Evolutionary conservation across 2,797 vertebrate species (phyloP).

Genomic region (Syndactyla subalaris): DNA sequence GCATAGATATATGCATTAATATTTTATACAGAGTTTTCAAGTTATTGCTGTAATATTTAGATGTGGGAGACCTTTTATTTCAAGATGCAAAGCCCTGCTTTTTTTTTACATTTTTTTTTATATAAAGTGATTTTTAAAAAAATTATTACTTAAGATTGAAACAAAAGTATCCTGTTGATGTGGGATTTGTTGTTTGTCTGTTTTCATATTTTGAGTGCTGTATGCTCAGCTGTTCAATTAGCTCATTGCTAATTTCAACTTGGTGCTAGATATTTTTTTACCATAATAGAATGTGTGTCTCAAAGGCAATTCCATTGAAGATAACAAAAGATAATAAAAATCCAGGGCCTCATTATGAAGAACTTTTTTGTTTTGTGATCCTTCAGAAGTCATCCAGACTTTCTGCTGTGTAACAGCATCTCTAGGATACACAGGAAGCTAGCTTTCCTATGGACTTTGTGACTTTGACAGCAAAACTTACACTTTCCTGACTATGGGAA

Average conservation of each 20-base stretch:
- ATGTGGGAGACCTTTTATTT: background rate
- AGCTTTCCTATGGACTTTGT: background rate
- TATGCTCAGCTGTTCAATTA: background rate
- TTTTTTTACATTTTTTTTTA: background rate
- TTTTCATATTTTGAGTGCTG: background rate
- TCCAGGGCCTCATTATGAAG: background rate
- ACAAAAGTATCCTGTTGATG: background rate
- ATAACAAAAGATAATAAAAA: background rate
- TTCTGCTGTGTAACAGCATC: background rate
- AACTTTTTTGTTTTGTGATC: background rate
- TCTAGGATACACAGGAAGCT: background rate
- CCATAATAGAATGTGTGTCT: background rate
- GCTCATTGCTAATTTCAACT: background rate
- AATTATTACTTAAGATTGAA: background rate
- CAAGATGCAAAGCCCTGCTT: accelerated
- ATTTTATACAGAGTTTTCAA: background rate
- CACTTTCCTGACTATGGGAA: background rate
- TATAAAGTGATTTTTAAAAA: background rate
- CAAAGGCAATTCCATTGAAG: background rate
- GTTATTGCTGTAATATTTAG: background rate
- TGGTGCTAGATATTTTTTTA: background rate
- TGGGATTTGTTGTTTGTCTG: background rate
- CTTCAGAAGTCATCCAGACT: background rate
- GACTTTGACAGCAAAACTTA: background rate
- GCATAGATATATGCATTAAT: background rate